Evolutionary conservation across 2,888 invertebrate species (phyloP).

Genomic region (Xestia rhomboidea): DNA sequence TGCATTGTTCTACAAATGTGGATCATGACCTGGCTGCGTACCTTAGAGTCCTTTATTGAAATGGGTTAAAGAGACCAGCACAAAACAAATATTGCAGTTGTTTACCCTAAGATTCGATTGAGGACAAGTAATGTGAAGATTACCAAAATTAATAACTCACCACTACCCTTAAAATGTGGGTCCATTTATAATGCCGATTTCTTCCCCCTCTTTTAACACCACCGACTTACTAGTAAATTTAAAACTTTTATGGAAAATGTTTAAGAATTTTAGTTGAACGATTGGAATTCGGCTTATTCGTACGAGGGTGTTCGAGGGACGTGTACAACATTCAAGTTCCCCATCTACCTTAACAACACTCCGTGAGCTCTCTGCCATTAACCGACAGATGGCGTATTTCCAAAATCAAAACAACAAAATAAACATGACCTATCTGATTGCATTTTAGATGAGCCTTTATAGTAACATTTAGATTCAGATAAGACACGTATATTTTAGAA

Average conservation of each 20-base stretch:
- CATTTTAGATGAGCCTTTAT: background rate
- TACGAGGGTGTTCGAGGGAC: conserved; percentile 16
- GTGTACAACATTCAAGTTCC: conserved; percentile 16
- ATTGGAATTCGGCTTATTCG: conserved; percentile 12
- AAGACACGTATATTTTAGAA: background rate
- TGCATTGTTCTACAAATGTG: background rate
- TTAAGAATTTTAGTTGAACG: background rate
- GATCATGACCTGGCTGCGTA: background rate
- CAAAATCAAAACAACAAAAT: conserved; percentile 28
- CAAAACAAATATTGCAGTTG: background rate
- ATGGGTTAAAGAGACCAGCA: background rate
- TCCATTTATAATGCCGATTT: background rate
- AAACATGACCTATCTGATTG: background rate
- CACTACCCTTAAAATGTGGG: background rate
- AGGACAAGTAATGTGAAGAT: background rate
- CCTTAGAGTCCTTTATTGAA: background rate
- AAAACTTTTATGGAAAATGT: background rate
- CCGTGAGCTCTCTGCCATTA: background rate
- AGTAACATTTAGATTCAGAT: background rate
- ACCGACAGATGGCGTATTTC: conserved; percentile 44
- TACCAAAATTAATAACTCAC: background rate
- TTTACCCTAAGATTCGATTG: background rate
- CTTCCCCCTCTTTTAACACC: background rate
- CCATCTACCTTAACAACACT: conserved; percentile 8
- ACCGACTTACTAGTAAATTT: background rate